These are phyloP conservation scores for Aphidius colemani DNA, from an alignment of 2,888 invertebrate genomes.

Conservation along the genomic window DNA sequence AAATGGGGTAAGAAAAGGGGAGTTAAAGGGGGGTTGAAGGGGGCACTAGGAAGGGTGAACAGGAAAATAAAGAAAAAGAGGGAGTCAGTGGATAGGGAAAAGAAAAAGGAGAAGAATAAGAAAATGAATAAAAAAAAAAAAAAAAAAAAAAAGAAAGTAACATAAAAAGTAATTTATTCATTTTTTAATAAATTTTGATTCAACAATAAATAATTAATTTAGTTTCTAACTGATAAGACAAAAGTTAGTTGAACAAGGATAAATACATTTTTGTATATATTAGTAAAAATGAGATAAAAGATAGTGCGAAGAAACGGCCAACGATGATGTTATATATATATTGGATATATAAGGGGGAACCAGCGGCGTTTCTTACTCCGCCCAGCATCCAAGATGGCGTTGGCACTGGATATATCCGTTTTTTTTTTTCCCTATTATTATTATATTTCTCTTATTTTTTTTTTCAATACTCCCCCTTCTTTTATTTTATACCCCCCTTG, in stretches of 20 bases:
- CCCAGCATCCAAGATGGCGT: slow-evolving; percentile 62
- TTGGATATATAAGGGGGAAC: slow-evolving; percentile 37
- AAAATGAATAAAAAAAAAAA: slow-evolving; percentile 25
- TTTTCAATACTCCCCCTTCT: no score
- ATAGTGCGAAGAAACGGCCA: slow-evolving; percentile 23
- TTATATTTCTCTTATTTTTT: no score
- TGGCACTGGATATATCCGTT: slow-evolving; percentile 43
- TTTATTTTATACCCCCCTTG: no score
- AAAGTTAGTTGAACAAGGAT: no score
- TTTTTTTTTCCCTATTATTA: no score
- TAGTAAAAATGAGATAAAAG: slow-evolving; percentile 32
- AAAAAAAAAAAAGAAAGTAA: no score
- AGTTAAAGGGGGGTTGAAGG: slow-evolving; percentile 8
- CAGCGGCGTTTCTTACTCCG: slow-evolving; percentile 57
- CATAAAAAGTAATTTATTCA: no score
- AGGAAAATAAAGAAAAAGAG: slow-evolving; percentile 27
- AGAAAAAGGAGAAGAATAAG: slow-evolving; percentile 30
- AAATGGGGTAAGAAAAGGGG: slow-evolving; percentile 30
- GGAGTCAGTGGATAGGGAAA: slow-evolving; percentile 28
- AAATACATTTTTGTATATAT: background rate
- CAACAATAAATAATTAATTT: no score
- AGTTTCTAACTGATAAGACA: no score
- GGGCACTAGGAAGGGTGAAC: background rate
- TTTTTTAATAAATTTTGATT: no score
- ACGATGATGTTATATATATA: background rate